Evolutionary conservation across 2,888 invertebrate species (phyloP), one percentile per base, ranked within the genome.

Genomic region (Drosophila leonis): DNA sequence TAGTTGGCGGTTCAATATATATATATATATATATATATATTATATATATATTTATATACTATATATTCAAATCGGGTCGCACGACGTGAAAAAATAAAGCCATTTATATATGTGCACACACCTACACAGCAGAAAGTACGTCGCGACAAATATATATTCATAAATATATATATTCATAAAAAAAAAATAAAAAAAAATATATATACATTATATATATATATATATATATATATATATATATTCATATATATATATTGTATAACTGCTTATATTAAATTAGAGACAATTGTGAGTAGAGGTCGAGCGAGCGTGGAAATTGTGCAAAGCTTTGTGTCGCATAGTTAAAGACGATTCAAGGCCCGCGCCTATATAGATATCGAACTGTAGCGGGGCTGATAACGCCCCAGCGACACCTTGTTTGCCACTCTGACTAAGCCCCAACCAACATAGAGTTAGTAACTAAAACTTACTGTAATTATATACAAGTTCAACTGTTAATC

Each of bases 211-310:
- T 60, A 35, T 33, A 64, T 24, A 12, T 42, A 12, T 42, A 72
- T 48, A 70, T 20, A 49, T 61, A 81, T 67, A 61, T 60, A 35
- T 33, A 64, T 24, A 44, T 15, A 4, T 13, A 31, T 33, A 64
- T 24, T 6, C 20, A 12, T 42, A 72, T 48, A 70, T 20, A 49
- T 61, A 81, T 67, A 61, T 60, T 31, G 67, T 51, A 55, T 64
- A 57, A 29, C 55, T 60, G 62, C 55, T 48, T 65, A 85, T 85
- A 88, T 82, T 84, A 90, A 88, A 84, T 84, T 84, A 76, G 88
- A 88, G 77, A 80, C 86, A 90, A 84, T 90, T 84, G 84, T 80
- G 80, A 79, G 86, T 76, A 82, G 65, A 88, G 85, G 90, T 84
- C 86, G 56, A 57, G 42, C 55, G 27, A 31, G 41, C n/a, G 60